phyloP scores from a whole-genome alignment of 2,797 vertebrate genomes.

The Mormyrus hasselquistii region DNA sequence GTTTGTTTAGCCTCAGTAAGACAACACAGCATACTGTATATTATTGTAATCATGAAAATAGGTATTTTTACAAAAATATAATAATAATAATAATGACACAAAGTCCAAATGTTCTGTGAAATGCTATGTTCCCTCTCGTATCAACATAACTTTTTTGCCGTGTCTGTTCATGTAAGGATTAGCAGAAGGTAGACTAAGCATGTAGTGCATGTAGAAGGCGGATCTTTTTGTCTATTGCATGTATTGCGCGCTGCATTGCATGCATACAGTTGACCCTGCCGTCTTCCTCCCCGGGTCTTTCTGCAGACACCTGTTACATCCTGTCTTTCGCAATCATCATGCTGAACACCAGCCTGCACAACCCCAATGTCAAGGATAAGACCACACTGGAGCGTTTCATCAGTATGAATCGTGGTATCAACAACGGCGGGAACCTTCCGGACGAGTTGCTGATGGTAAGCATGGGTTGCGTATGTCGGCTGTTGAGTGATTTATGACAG shows the following conservation, averaged over 20 bases:
- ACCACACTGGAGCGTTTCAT: constrained; percentile 80
- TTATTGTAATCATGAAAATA: not conserved
- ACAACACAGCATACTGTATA: not conserved
- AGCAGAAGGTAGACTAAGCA: not conserved
- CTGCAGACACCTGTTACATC: constrained; percentile 85
- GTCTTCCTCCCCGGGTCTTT: not conserved
- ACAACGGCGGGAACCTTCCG: constrained; percentile 73
- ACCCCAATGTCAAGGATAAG: constrained; percentile 87
- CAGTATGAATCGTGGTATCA: constrained; percentile 87
- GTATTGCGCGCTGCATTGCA: not conserved
- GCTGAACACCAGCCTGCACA: constrained; percentile 92
- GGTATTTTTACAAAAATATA: not conserved
- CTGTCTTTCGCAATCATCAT: constrained; percentile 93
- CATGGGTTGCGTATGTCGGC: not conserved
- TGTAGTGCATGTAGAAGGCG: not conserved
- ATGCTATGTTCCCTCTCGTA: not conserved
- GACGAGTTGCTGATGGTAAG: constrained; percentile 69
- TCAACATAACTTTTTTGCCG: not conserved
- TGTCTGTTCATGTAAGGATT: not conserved
- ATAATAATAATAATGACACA: not conserved
- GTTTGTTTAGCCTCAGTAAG: not conserved
- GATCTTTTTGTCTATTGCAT: not conserved
- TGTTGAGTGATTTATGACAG: not conserved
- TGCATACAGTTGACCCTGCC: no score
- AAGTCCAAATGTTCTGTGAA: not conserved